These are phyloP conservation scores for Epizoanthus illoricatus DNA, from an alignment of 92 coral and sea anemone genomes.

Conservation along the genomic window DNA sequence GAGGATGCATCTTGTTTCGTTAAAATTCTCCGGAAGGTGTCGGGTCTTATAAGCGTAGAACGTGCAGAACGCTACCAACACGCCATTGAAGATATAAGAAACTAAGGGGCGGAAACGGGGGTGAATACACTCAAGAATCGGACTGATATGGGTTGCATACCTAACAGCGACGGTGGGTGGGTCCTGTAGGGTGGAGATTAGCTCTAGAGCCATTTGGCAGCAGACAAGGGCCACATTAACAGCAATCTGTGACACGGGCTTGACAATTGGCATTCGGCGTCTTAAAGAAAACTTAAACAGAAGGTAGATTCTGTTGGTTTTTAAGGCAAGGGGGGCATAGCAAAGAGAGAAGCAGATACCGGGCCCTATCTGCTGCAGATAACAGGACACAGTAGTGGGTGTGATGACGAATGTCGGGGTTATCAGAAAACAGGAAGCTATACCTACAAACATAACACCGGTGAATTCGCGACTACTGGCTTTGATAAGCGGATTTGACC, in stretches of 20 bases:
- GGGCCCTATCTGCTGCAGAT: constrained; percentile 36
- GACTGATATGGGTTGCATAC: constrained; percentile 12
- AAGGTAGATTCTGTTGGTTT: constrained; percentile 37
- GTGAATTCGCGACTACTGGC: constrained; percentile 42
- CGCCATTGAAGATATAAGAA: constrained; percentile 26
- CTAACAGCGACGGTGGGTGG: constrained; percentile 32
- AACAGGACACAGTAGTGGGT: constrained; percentile 19
- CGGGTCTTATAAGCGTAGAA: constrained; percentile 37
- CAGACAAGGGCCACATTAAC: constrained; percentile 31
- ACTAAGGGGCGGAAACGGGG: constrained; percentile 33
- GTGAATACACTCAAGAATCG: constrained; percentile 37
- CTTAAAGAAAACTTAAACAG: constrained; percentile 36
- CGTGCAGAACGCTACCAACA: constrained; percentile 25
- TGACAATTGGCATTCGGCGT: constrained; percentile 33
- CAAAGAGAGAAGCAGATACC: constrained; percentile 29
- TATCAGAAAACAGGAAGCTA: constrained; percentile 20
- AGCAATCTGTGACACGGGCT: constrained; percentile 31
- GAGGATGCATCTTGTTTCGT: constrained; percentile 35
- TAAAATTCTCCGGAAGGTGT: constrained; percentile 38
- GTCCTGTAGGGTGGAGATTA: constrained; percentile 28
- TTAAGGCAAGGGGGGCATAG: constrained; percentile 35
- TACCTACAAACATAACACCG: constrained; percentile 30
- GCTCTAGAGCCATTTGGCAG: constrained; percentile 29
- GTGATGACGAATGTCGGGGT: constrained; percentile 26
- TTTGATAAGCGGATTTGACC: constrained; percentile 20